Evolutionary conservation across 2,888 invertebrate genomes (phyloP).

Genomic region (Acronicta leporina): DNA sequence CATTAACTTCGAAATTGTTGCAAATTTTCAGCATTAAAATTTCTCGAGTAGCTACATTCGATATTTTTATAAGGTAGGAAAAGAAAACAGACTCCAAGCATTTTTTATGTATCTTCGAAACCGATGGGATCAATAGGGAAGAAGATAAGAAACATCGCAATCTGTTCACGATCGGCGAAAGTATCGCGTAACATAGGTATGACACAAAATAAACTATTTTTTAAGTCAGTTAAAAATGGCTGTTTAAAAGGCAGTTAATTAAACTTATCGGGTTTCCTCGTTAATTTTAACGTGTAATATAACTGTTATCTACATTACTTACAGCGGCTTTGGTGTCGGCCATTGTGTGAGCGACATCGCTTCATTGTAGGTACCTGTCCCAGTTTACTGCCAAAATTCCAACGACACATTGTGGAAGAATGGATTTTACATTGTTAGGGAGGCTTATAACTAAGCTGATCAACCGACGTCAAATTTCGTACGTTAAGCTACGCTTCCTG

Average conservation of each 20-base stretch:
- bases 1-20: constrained; percentile 33
- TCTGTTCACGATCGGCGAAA: too few relatives aligned
- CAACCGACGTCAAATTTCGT: too few relatives aligned
- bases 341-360: constrained; percentile 13
- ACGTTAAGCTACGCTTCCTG: too few relatives aligned
- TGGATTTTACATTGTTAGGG: background rate
- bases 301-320: constrained; percentile 18
- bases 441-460: too few relatives aligned
- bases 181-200: too few relatives aligned
- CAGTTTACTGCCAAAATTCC: constrained; percentile 15
- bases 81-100: too few relatives aligned
- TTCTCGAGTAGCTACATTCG: constrained; percentile 9
- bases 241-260: constrained; percentile 19
- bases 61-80: constrained; percentile 17
- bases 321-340: constrained; percentile 11
- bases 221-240: constrained; percentile 5
- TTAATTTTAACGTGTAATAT: constrained; percentile 30
- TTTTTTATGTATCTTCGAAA: too few relatives aligned
- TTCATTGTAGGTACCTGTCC: constrained; percentile 24
- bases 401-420: constrained; percentile 6
- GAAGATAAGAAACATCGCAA: too few relatives aligned
- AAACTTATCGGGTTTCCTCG: constrained; percentile 14
- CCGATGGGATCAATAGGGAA: too few relatives aligned
- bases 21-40: constrained; percentile 38
- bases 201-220: too few relatives aligned